Evolutionary conservation across 2,113 vertebrate species (phyloP).

Genomic region (Nycticryphes semicollaris): DNA sequence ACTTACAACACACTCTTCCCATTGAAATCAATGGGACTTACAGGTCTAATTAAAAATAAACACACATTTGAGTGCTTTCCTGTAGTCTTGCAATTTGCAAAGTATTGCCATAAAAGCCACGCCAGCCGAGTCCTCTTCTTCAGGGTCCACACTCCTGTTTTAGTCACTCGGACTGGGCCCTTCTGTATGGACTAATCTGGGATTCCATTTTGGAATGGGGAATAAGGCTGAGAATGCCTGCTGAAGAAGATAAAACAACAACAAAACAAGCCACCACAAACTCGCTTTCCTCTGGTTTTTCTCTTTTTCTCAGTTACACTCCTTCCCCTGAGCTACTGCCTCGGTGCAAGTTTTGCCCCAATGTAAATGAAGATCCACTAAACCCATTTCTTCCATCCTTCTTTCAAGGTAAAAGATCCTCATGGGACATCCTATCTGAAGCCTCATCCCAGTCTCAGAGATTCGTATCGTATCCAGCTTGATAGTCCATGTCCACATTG

Average conservation of each 20-base stretch:
- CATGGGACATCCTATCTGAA: not conserved
- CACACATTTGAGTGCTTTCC: not conserved
- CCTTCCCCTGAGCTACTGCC: not conserved
- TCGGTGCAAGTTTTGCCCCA: not conserved
- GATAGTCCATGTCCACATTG: not conserved
- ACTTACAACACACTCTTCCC: not conserved
- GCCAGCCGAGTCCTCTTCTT: not conserved
- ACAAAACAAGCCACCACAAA: not conserved
- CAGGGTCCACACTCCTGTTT: not conserved
- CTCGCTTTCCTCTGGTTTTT: not conserved
- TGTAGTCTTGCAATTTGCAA: not conserved
- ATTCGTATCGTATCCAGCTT: not conserved
- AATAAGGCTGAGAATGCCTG: not conserved
- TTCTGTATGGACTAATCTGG: not conserved
- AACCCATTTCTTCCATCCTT: not conserved
- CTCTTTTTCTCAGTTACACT: not conserved
- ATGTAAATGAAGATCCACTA: not conserved
- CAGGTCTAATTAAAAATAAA: not conserved
- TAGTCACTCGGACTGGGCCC: not conserved
- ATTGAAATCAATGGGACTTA: not conserved
- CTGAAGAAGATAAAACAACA: not conserved
- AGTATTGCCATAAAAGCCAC: not conserved
- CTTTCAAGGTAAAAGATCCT: not conserved
- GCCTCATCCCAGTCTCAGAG: not conserved
- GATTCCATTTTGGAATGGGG: not conserved